Evolutionary conservation across 2,888 invertebrate species (phyloP), one percentile per base, ranked within the genome.

Genomic region (Dinocampus coccinellae): DNA sequence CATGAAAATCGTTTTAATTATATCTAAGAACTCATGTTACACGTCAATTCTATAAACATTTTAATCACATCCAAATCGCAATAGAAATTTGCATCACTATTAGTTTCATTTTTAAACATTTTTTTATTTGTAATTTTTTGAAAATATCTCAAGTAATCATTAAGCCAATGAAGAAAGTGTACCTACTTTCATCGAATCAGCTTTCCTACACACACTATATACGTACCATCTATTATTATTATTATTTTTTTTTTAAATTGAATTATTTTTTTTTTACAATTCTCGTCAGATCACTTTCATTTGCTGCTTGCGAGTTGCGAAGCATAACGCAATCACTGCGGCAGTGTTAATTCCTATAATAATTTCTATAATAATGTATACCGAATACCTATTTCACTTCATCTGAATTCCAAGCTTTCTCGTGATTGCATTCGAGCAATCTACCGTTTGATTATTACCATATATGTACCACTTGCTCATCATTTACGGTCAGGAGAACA

Each of bases 241-340:
- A n/a, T n/a, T n/a, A n/a, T n/a, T n/a, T n/a, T n/a, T n/a, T n/a
- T n/a, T n/a, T n/a, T n/a, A n/a, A 29, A 3, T 29, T 29, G 29
- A 29, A 29, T 29, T 3, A 24, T 34, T 55, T 52, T 52, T 53
- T 34, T 26, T 34, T 33, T 6, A 11, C 24, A 53, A 53, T 29
- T 65, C 55, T 16, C n/a, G 36, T 52, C 70, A 36, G 39, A 75
- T 82, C 80, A 82, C 82, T 84, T 83, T 82, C 82, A 77, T 83
- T 81, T 76, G n/a, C n/a, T 74, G 75, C 76, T 78, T 77, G 76
- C 73, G 76, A 78, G 68, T 69, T 77, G 72, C 75, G 69, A 71
- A 77, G 78, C 80, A 74, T 78, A 75, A 73, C 34, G 24, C 53
- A 80, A 78, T 79, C 61, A 24, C 26, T 63, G 60, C 68, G 71